Evolutionary conservation across 2,113 vertebrate species (phyloP).

Genomic region (Psophia crepitans): DNA sequence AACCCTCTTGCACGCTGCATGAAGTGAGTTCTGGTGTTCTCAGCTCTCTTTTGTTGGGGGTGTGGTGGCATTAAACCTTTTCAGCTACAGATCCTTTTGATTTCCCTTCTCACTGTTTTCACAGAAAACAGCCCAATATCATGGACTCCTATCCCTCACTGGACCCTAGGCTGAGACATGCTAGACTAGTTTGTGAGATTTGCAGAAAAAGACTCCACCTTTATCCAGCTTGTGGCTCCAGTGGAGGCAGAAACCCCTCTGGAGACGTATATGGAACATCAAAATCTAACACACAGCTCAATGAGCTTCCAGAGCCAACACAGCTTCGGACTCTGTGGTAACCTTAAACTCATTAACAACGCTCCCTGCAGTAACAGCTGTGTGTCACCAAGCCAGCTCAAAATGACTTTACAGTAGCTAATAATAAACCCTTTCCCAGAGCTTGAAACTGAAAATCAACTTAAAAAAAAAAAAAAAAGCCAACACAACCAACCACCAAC

Average conservation of each 20-base stretch:
- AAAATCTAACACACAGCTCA: not conserved
- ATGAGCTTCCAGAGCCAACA: not conserved
- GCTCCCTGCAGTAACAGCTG: slow-evolving; percentile 17
- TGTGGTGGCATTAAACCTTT: not conserved
- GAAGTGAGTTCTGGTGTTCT: not conserved
- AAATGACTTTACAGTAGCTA: slow-evolving; percentile 18
- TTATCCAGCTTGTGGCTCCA: not conserved
- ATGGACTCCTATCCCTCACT: not conserved
- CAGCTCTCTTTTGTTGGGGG: not conserved
- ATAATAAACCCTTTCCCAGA: slow-evolving; percentile 15
- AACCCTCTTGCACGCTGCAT: not conserved
- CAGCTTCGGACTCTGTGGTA: slow-evolving; percentile 14
- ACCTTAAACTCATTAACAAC: slow-evolving; percentile 10
- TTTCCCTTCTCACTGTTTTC: not conserved
- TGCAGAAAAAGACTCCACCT: not conserved
- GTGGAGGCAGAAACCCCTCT: not conserved
- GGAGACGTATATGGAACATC: not conserved
- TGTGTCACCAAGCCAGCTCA: slow-evolving; percentile 25
- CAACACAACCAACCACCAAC: not conserved
- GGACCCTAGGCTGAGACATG: not conserved
- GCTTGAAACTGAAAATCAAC: slow-evolving; percentile 16
- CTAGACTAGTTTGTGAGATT: not conserved
- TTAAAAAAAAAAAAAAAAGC: not conserved
- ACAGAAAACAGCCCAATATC: not conserved
- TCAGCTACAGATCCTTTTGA: not conserved